Percentiles rank a stretch among this genome's conserved stretches.
Evolutionary conservation across 2,888 invertebrate genomes (phyloP).

Genomic region (Mantis religiosa): DNA sequence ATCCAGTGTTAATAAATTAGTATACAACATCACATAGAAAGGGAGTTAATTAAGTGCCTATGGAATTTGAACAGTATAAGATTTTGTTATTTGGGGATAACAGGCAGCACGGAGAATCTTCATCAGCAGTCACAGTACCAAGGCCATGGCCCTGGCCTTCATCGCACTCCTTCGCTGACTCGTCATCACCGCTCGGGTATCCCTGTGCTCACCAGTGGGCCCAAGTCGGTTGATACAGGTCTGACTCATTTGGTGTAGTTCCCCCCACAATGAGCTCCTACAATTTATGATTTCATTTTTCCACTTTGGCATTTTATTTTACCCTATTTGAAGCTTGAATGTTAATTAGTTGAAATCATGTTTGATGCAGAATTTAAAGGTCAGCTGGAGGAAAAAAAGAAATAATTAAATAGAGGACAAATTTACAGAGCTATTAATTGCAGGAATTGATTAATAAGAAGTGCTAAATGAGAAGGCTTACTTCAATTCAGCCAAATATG

Average conservation of each 20-base stretch:
- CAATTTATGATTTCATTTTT: not conserved
- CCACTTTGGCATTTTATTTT: not conserved
- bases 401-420: not conserved
- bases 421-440: not conserved
- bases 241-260: not conserved
- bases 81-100: constrained; percentile 27
- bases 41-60: not conserved
- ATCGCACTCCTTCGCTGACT: constrained; percentile 46
- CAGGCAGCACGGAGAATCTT: constrained; percentile 60
- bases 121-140: constrained; percentile 41
- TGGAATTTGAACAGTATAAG: not conserved
- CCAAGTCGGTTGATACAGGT: constrained; percentile 26
- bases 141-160: constrained; percentile 54
- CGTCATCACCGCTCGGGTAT: constrained; percentile 54
- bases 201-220: constrained; percentile 46
- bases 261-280: not conserved
- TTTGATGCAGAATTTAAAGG: not conserved
- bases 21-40: not conserved
- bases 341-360: not conserved
- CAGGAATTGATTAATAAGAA: not conserved
- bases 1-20: not conserved
- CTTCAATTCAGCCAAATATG: not conserved
- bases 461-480: not conserved
- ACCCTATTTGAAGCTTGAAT: not conserved
- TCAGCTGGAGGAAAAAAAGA: not conserved